These are phyloP conservation scores for Caenorhabditis sulstoni DNA, from an alignment of 2,888 invertebrate species.

Conservation along the genomic window DNA sequence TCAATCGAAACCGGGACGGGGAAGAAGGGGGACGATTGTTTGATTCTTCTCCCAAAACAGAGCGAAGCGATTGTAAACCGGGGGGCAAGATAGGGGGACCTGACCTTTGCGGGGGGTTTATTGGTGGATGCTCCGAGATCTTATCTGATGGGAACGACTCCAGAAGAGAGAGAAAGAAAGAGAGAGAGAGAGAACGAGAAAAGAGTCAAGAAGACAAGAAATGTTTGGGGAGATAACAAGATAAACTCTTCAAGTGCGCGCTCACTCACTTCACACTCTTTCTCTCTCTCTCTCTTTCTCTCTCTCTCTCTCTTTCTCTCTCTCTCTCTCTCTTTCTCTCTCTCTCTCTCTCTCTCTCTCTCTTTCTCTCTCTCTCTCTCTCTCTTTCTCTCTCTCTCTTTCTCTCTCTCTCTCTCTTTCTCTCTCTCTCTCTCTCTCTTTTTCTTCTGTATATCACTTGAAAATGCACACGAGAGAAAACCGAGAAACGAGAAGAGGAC, in stretches of 20 bases:
- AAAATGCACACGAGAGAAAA: not conserved
- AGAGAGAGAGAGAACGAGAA: conserved; percentile 20
- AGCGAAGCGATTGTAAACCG: too few relatives aligned
- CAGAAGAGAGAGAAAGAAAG: not conserved
- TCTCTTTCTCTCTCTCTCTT: not conserved
- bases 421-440: not conserved
- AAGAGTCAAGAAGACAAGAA: conserved; percentile 27
- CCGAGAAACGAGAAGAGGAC: conserved; percentile 9
- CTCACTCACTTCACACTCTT: conserved; percentile 55
- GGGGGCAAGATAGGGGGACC: too few relatives aligned
- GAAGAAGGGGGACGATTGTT: not conserved
- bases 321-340: not conserved
- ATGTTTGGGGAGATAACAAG: conserved; percentile 51
- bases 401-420: not conserved
- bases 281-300: too few relatives aligned
- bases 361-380: not conserved
- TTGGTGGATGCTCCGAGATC: too few relatives aligned
- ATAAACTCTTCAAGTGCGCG: conserved; percentile 45
- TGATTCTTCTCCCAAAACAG: too few relatives aligned
- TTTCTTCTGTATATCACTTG: conserved; percentile 22
- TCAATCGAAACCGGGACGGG: not conserved
- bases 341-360: not conserved
- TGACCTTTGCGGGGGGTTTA: too few relatives aligned
- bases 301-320: too few relatives aligned
- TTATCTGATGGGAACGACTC: not conserved